Evolutionary conservation across 2,113 vertebrate species (phyloP), one percentile per base, ranked within the genome.

Genomic region (Reinhardtius hippoglossoides): DNA sequence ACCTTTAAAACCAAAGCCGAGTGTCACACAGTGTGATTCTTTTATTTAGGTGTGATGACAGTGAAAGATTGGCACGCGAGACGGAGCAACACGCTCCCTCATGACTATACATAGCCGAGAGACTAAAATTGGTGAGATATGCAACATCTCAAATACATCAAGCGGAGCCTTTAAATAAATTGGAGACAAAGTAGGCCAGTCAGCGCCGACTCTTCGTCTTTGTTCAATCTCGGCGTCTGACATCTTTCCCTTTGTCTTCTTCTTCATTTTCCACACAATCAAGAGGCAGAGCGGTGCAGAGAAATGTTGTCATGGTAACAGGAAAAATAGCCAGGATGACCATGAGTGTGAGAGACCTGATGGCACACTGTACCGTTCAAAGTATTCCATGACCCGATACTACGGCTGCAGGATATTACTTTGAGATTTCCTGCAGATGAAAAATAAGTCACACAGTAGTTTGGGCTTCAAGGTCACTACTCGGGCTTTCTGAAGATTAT

Each of bases 241-340:
- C 85, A 89, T 90, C 78, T 85, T 87, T 78, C 76, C 75, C 77
- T 88, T 87, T 84, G 85, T 92, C 88, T 89, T 69, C 79, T 55
- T 42, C 27, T 88, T 76, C 79, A 56, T 82, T 81, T 85, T 87
- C 56, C 67, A 82, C 85, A 85, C 84, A 86, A 87, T 86, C 77
- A 81, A 77, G 67, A 84, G 76, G 64, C 82, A 81, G 82, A 78
- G 74, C 58, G 74, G 78, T 77, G 76, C 83, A 84, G 83, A 81
- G 74, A 73, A 76, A 80, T 55, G 87, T 89, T 86, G 88, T 87
- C 89, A 92, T 91, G 77, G 88, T 58, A 84, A 90, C 82, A 74
- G 83, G 80, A 81, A 76, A 87, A 81, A 81, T 76, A 63, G 80
- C 80, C 81, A 48, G 70, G 68, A 88, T 88, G 91, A 88, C 91